Evolutionary conservation across 2,797 vertebrate species (phyloP), one percentile per base, ranked within the genome.

Genomic region (Sphenodon punctatus): DNA sequence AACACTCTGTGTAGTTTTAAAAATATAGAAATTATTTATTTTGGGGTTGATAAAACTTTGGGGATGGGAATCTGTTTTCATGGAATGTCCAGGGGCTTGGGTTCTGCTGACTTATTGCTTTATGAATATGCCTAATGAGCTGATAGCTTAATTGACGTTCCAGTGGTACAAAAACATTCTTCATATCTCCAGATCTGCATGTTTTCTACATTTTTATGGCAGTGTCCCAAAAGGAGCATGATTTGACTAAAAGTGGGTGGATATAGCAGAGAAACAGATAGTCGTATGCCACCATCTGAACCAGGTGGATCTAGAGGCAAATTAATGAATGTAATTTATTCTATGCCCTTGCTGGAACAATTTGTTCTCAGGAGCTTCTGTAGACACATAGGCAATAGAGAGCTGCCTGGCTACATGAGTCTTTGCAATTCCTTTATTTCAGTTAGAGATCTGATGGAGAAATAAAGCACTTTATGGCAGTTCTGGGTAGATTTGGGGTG

Each of bases 261-360:
- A 89, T 88, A 86, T 87, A 89, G 70, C 82, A 82, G 87, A 89
- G 92, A 93, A 91, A 88, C 78, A 82, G 68, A 89, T 85, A 73
- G 80, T 87, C 43, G 89, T 90, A 83, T 84, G 82, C 89, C 92
- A 83, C 86, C 82, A 92, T 89, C 80, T 2, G 55, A 92, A 92
- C 75, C 89, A 92, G 89, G 90, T 93, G 89, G 82, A 93, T 81
- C 78, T 86, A 81, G 78, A 89, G 78, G 61, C 73, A 89, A 83
- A 93, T 91, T 88, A 72, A 70, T 67, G 67, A 93, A 87, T 82
- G 81, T 49, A 86, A 90, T 55, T 83, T 86, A 92, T 63, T 86
- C 55, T 66, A 53, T 82, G 77, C 80, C 74, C 78, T 90, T 82
- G 53, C 46, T 88, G 82, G 89, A 89, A 93, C 90, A 86, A 32